Evolutionary conservation across 2,888 invertebrate species (phyloP), one percentile per base, ranked within the genome.

Genomic region (Noctua janthina): DNA sequence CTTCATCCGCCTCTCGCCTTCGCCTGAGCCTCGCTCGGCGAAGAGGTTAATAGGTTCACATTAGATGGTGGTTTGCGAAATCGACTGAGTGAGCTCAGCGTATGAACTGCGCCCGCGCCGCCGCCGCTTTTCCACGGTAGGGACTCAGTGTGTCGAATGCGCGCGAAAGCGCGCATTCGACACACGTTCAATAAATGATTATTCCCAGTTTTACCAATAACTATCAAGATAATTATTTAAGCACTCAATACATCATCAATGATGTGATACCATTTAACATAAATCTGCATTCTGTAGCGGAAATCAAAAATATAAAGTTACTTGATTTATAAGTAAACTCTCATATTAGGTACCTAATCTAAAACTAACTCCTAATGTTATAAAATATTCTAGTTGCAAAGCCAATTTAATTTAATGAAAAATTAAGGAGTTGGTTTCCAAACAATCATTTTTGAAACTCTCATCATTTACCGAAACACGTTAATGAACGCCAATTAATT

Each of bases 41-140:
- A 94, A 96, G 96, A 97, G 97, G 97, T 97, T 97, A 97, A 97
- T 97, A 97, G 96, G 97, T 96, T 97, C 97, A 97, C 96, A 96
- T 96, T 96, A 97, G 96, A 96, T 95, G 96, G 93, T 95, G 94
- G 95, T 95, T 97, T 96, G 96, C 96, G 96, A 96, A 96, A 96
- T 94, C 94, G 91, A 91, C 94, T 91, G 92, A 93, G 94, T 92
- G 93, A 93, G 93, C 94, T 92, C 93, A 91, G 92, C 91, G 92
- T 91, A 92, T 91, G 92, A 91, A 91, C 92, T 94, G 95, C 94
- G 95, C 94, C 91, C 85, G 94, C 95, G 94, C 92, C 92, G 93
- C 93, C 95, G 94, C 92, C 92, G 93, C 93, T 95, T 95, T 95
- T 95, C 94, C 95, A 94, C 94, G 93, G 93, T 93, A 91, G 90